Base-by-base conservation (phyloP, 2,888 invertebrate genomes). In the Leptopilina myrica region DNA sequence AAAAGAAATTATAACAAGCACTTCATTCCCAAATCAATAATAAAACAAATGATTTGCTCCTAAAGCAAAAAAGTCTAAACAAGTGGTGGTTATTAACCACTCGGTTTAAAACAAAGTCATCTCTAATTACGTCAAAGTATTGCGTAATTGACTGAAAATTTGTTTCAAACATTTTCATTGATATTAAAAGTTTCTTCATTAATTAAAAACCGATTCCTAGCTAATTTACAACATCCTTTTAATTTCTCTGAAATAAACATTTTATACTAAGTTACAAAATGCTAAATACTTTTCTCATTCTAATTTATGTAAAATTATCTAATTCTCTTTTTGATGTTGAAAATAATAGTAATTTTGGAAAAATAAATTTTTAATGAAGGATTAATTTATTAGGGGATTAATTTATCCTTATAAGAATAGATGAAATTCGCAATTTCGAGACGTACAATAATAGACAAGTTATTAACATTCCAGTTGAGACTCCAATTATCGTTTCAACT, bases 161-260 rank as follows among this genome's bases (percentile, higher is more conserved):
- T 53, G 66, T 33, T 64, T 65, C 66, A 66, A 75, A 66, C 56
- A 33, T 64, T 77, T 14, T 67, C 43, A 43, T 46, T 26, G 76
- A 83, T 86, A 87, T 84, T 85, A 83, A 83, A 80, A 33, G 82
- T 81, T 80, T 81, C 79, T 75, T 82, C 81, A 87, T 86, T 84
- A 86, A 87, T 87, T 87, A 87, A 87, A 87, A 86, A 85, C 83
- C 83, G 86, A 87, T 87, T 77, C 84, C 84, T 83, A 83, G 83
- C 86, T 87, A 87, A 87, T 87, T 87, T 84, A 80, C 79, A 80
- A 79, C 82, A 82, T 85, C 84, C 12, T 53, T 11, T 20, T 3
- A 12, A 56, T 69, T 69, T 49, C 12, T 49, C 7, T 15, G 14
- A 56, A 12, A 4, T 14, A 5, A 14, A 56, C 4, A 33, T 56